A percentile compares a stretch with the other conserved stretches of the same genome.
These are phyloP conservation scores for Tympanoctomys barrerae DNA, from an alignment of 2,797 vertebrate genomes.

Conservation along the genomic window DNA sequence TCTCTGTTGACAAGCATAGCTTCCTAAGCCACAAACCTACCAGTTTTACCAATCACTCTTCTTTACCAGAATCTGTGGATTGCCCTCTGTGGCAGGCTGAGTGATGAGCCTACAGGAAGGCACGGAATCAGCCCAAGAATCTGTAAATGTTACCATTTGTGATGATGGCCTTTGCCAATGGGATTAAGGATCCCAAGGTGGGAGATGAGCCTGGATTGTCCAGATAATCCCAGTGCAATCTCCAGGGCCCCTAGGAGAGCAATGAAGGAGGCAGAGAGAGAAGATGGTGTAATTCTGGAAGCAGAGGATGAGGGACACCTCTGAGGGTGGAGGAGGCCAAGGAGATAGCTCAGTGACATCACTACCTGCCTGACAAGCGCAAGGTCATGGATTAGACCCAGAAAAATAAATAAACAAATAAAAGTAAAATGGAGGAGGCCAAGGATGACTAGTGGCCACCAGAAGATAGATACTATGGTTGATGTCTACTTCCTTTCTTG, in stretches of 20 bases:
- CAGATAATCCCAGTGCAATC: not conserved
- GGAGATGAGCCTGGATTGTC: not conserved
- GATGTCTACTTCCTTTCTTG: not conserved
- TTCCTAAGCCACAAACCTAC: not conserved
- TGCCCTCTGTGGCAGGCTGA: not conserved
- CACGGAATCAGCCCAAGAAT: not conserved
- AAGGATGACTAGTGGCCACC: not conserved
- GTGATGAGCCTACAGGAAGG: not conserved
- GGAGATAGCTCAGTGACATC: too few relatives aligned
- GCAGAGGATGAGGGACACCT: not conserved
- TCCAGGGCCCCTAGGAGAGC: not conserved
- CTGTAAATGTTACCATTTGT: not conserved
- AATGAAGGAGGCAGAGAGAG: not conserved
- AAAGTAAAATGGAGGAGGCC: not conserved
- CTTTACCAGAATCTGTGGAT: not conserved
- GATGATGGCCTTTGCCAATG: not conserved
- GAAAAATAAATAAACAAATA: too few relatives aligned
- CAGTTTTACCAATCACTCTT: not conserved
- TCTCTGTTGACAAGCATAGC: not conserved
- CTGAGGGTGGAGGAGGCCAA: not conserved
- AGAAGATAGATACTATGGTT: not conserved
- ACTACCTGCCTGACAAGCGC: too few relatives aligned
- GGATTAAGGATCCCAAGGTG: not conserved
- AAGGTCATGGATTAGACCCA: too few relatives aligned
- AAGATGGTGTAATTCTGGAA: not conserved